Evolutionary conservation across 64 coral and sea anemone genomes (phyloP).

Genomic region (Trachythela sp.): DNA sequence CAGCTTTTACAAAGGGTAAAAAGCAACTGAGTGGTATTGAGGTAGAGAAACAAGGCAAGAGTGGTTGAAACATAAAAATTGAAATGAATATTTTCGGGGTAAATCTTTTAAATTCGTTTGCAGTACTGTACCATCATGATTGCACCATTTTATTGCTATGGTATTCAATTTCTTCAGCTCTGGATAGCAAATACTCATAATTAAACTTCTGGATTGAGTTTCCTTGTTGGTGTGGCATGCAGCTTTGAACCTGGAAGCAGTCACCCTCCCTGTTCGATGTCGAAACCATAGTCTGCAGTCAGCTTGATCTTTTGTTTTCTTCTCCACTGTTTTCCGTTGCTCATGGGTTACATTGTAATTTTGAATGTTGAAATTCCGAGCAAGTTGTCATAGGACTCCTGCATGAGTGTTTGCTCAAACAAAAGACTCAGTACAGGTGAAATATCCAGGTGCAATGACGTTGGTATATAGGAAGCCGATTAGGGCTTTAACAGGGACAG

Average conservation of each 20-base stretch:
- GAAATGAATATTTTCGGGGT: background rate
- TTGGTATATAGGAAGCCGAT: no score
- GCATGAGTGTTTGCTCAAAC: background rate
- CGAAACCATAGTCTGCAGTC: slow-evolving; percentile 28
- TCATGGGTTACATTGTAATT: background rate
- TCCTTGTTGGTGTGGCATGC: slow-evolving; percentile 11
- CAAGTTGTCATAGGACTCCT: background rate
- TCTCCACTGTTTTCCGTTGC: slow-evolving; percentile 8
- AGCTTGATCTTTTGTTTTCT: slow-evolving; percentile 36
- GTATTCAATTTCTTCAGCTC: slow-evolving; percentile 26
- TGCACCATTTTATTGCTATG: slow-evolving; percentile 23
- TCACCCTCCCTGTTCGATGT: slow-evolving; percentile 28
- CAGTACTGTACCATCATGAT: slow-evolving; percentile 20
- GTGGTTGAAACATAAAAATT: slow-evolving; percentile 28
- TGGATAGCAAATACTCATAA: slow-evolving; percentile 33
- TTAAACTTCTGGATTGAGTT: background rate
- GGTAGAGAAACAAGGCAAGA: slow-evolving; percentile 43
- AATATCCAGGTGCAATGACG: no score
- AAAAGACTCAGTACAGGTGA: background rate
- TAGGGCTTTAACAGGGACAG: no score
- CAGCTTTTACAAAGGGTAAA: slow-evolving; percentile 16
- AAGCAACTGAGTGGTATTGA: slow-evolving; percentile 47
- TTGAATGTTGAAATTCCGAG: background rate
- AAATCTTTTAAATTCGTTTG: background rate
- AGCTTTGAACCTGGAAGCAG: slow-evolving; percentile 38